Percentiles rank a stretch among this genome's conserved stretches.
These are phyloP conservation scores for Drosophila quinaria DNA, from an alignment of 2,888 invertebrate genomes.

Conservation along the genomic window DNA sequence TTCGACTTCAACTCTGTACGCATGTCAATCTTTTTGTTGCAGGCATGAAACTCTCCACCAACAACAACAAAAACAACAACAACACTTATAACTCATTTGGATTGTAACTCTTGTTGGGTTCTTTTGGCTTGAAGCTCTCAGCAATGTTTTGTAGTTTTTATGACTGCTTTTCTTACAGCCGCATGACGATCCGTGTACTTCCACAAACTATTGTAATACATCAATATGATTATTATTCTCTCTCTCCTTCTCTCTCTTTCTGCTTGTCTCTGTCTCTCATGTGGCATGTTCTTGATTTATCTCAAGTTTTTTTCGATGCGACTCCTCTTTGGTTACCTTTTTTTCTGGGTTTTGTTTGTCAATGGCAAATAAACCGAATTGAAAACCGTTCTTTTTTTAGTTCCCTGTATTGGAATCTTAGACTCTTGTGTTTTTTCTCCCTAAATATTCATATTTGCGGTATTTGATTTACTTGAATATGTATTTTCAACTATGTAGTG, in stretches of 20 bases:
- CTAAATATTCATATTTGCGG: slow-evolving; percentile 30
- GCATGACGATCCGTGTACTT: slow-evolving; percentile 51
- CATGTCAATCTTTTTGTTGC: slow-evolving; percentile 60
- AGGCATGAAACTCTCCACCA: slow-evolving; percentile 29
- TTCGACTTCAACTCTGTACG: slow-evolving; percentile 32
- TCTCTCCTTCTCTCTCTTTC: slow-evolving; percentile 10
- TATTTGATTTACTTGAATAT: slow-evolving; percentile 5
- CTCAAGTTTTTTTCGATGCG: slow-evolving; percentile 49
- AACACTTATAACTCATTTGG: slow-evolving; percentile 59
- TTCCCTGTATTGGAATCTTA: slow-evolving; percentile 33
- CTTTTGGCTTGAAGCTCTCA: slow-evolving; percentile 28
- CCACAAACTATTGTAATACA: slow-evolving; percentile 79
- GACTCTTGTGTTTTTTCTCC: slow-evolving; percentile 12
- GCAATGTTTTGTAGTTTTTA: slow-evolving; percentile 72
- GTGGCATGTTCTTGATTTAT: slow-evolving; percentile 79
- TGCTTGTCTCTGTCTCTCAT: slow-evolving; percentile 14
- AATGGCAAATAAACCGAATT: slow-evolving; percentile 65
- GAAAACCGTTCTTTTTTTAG: slow-evolving; percentile 41
- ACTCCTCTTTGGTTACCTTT: slow-evolving; percentile 30
- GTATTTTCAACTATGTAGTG: slow-evolving; percentile 21
- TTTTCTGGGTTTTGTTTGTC: slow-evolving; percentile 64
- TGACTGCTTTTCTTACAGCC: slow-evolving; percentile 55
- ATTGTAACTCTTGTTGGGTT: slow-evolving; percentile 58
- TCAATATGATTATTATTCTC: slow-evolving; percentile 77
- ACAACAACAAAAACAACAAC: slow-evolving; percentile 30